Conservation (phyloP, 2,113 vertebrate genomes). For the Echinops telfairi region DNA sequence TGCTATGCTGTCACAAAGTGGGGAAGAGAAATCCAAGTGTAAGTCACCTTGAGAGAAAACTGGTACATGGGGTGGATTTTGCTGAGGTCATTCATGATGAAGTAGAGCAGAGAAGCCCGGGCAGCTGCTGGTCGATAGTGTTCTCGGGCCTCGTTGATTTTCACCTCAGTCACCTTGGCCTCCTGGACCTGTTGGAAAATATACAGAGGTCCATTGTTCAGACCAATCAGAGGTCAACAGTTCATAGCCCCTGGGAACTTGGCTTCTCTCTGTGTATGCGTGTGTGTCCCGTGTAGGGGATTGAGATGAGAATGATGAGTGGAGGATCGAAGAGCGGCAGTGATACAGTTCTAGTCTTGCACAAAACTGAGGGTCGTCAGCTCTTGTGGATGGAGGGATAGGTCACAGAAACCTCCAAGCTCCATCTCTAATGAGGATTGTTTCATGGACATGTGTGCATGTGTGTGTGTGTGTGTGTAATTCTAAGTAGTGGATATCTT, state of each 20-base stretch:
- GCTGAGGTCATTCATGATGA: constrained; percentile 95
- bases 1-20: background rate
- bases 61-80: constrained; percentile 98
- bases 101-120: constrained; percentile 95
- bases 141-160: constrained; percentile 95
- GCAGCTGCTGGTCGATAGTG: constrained; percentile 92
- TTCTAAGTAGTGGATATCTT: background rate
- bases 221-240: background rate
- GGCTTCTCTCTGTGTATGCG: background rate
- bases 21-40: background rate
- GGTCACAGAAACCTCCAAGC: background rate
- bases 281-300: background rate
- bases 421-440: background rate
- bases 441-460: background rate
- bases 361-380: background rate
- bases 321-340: background rate
- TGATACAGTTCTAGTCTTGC: background rate
- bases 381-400: background rate
- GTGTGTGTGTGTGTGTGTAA: background rate
- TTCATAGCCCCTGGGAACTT: background rate
- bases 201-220: background rate
- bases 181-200: constrained; percentile 92
- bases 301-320: background rate
- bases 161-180: constrained; percentile 92
- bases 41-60: constrained; percentile 93